Base-by-base conservation (phyloP, 2,113 vertebrate species). In the Ictalurus punctatus region DNA sequence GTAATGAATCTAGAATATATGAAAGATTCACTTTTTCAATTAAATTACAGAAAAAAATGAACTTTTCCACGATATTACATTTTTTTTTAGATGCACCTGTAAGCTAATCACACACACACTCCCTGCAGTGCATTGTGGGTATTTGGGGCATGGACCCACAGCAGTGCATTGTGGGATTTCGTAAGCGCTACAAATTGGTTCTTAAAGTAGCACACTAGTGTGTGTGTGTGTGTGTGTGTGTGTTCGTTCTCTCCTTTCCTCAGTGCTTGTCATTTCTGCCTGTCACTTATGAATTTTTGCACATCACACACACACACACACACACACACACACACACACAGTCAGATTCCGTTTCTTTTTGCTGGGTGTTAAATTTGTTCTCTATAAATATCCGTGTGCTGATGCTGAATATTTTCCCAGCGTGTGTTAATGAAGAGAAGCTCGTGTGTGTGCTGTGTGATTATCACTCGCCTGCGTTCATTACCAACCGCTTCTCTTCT, bases 351-450 rank as follows among this genome's bases (percentile, higher is more conserved):
- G 37, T 84, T 63, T 61, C 40, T 85, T 69, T 84, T 52, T 54
- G 16, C 63, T 4, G 63, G 44, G 44, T 52, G 61, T 65, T 84
- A 67, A 65, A 48, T 67, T 19, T 40, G 34, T 21, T 48, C 83
- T 85, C 83, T 71, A 85, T 85, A 85, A 85, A 85, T 85, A 85
- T 44, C 83, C 0, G 83, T 85, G 83, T 85, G 83, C 63, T 65
- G 63, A 65, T 48, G 63, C 52, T 81, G 63, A 85, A 61, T 65
- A 65, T 84, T 85, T 84, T 71, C 40, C 14, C 63, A 52, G 44
- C 44, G 61, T 52, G 83, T 84, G 63, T 85, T 85, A 85, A 85
- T 85, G 69, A 85, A 67, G 83, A 85, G 63, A 40, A 52, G 83
- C 40, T n/a, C 14, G 10, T 52, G 83, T 85, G 40, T n/a, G 44